phyloP scores from a whole-genome alignment of 2,888 invertebrate genomes.

The Hirudinaria manillensis region DNA sequence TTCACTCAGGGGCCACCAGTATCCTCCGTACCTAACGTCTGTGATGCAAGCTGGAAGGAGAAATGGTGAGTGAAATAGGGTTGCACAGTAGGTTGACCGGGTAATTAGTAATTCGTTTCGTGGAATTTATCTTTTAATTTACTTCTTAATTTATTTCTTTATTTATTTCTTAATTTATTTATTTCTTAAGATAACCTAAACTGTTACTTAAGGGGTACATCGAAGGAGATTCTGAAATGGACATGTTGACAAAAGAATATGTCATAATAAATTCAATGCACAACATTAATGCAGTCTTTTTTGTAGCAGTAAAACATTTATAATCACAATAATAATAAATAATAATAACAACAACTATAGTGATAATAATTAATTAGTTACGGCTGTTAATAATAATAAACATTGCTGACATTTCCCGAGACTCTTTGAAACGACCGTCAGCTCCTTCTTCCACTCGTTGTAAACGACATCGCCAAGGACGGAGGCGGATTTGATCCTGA shows the following conservation, averaged over 20 bases:
- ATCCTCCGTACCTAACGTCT: constrained; percentile 31
- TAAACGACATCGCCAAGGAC: constrained; percentile 18
- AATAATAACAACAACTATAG: neutral
- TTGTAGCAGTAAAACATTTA: no score
- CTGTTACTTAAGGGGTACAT: no score
- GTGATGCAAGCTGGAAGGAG: constrained; percentile 32
- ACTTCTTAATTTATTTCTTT: no score
- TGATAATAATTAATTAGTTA: neutral
- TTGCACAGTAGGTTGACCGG: neutral
- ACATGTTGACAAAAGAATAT: no score
- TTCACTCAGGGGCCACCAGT: constrained; percentile 27
- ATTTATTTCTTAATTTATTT: no score
- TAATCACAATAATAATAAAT: no score
- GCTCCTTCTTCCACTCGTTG: constrained; percentile 13
- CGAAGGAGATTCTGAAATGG: no score
- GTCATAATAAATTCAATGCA: no score
- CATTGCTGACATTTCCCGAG: constrained; percentile 19
- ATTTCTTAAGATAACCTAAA: no score
- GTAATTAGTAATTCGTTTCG: neutral
- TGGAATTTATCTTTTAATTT: no score
- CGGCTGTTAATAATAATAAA: neutral
- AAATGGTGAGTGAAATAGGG: neutral
- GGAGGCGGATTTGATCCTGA: constrained; percentile 18
- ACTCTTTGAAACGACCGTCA: neutral
- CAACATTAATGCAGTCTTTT: no score